Conservation (phyloP, 1,140 invertebrate species). For the Hormaphis cornu region DNA sequence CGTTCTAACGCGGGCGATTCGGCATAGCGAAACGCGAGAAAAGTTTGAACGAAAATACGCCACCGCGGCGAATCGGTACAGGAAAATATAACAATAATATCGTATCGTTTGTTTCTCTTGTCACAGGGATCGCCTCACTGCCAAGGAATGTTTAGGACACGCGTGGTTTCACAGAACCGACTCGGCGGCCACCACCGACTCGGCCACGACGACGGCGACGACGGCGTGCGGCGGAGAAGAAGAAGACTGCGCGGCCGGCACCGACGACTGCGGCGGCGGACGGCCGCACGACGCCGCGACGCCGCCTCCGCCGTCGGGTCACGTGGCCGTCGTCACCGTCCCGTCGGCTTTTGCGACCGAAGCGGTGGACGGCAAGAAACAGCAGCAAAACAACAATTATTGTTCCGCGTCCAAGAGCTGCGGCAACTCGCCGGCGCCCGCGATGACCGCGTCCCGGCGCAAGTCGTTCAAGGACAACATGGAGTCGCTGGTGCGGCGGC, state of each 20-base stretch:
- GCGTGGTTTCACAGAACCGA: slow-evolving; percentile 49
- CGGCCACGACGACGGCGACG: not conserved
- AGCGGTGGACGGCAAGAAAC: not conserved
- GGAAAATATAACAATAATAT: no score
- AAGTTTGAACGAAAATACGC: not conserved
- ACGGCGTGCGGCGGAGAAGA: not conserved
- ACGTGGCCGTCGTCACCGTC: no score
- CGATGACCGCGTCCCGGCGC: slow-evolving; percentile 37
- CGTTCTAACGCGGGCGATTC: no score
- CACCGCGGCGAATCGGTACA: not conserved
- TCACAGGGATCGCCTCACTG: slow-evolving; percentile 51
- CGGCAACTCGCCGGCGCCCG: slow-evolving; percentile 3
- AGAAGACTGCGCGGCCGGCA: no score
- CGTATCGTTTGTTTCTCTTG: slow-evolving; percentile 33
- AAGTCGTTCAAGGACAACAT: slow-evolving; percentile 46
- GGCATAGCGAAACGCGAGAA: no score
- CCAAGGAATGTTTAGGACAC: slow-evolving; percentile 54
- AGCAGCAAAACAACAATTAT: not conserved
- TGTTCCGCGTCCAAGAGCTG: not conserved
- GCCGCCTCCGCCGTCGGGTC: no score
- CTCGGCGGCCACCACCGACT: no score
- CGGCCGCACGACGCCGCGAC: no score
- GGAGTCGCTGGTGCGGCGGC: slow-evolving; percentile 45
- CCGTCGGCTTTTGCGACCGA: no score
- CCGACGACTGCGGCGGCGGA: not conserved